Percentiles rank a stretch among this genome's conserved stretches.
Evolutionary conservation across 2,797 vertebrate genomes (phyloP).

Genomic region (Aldrovandia affinis): DNA sequence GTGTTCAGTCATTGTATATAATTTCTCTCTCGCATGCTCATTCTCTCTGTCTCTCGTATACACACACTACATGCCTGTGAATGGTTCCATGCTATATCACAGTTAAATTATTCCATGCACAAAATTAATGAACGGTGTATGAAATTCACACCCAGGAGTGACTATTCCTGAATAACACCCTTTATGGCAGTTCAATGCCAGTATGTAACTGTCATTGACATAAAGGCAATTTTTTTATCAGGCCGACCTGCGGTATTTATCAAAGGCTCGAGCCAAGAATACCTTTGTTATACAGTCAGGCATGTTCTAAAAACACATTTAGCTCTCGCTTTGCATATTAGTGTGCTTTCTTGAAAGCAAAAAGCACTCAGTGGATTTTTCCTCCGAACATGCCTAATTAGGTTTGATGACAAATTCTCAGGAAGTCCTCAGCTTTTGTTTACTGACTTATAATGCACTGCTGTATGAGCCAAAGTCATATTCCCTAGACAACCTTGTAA

Average conservation of each 20-base stretch:
- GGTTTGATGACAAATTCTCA: background rate
- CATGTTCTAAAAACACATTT: background rate
- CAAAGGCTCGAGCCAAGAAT: background rate
- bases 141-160: conserved; percentile 52
- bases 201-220: conserved; percentile 66
- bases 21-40: background rate
- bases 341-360: background rate
- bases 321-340: background rate
- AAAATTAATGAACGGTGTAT: conserved; percentile 76
- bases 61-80: conserved; percentile 54
- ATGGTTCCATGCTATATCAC: conserved; percentile 56
- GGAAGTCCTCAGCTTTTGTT: conserved; percentile 5
- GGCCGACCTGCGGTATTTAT: background rate
- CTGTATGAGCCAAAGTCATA: background rate
- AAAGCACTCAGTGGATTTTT: background rate
- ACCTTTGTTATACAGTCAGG: background rate
- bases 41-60: conserved; percentile 55
- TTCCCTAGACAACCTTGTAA: conserved; percentile 10
- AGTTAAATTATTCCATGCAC: conserved; percentile 71
- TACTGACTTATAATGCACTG: background rate
- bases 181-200: conserved; percentile 76
- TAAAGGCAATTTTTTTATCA: background rate
- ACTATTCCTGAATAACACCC: conserved; percentile 74
- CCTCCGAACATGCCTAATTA: background rate
- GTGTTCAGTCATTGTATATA: conserved; percentile 71